A percentile compares a stretch with the other conserved stretches of the same genome.
phyloP scores from a whole-genome alignment of 2,888 invertebrate species.

The Anorthoa munda region DNA sequence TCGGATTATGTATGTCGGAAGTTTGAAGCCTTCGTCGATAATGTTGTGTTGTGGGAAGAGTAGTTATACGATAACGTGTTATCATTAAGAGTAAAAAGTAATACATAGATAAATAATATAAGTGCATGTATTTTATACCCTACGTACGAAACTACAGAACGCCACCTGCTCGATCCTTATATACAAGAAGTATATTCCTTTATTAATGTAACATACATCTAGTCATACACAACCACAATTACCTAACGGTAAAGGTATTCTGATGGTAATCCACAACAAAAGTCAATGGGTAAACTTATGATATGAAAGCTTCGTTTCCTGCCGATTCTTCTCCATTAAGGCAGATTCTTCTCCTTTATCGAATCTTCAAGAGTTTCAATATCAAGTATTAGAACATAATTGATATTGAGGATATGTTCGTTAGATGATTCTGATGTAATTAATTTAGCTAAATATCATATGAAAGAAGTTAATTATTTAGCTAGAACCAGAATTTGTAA shows the following conservation, averaged over 20 bases:
- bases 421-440: neutral
- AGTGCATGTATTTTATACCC: too few relatives aligned
- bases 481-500: neutral
- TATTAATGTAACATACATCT: too few relatives aligned
- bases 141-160: too few relatives aligned
- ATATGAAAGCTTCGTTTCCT: too few relatives aligned
- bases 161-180: too few relatives aligned
- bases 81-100: neutral
- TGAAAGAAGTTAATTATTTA: neutral
- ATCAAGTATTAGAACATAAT: neutral
- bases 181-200: too few relatives aligned
- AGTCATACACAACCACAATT: neutral
- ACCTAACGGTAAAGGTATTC: neutral
- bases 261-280: neutral
- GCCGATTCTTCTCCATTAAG: too few relatives aligned
- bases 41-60: neutral
- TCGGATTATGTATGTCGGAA: constrained; percentile 22
- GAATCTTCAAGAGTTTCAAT: too few relatives aligned
- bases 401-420: too few relatives aligned
- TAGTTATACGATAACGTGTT: neutral
- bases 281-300: neutral
- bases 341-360: too few relatives aligned
- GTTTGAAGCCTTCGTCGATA: neutral
- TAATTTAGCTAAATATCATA: neutral
- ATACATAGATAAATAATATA: too few relatives aligned